Percentiles rank a stretch among this genome's conserved stretches.
Conservation (phyloP, 2,113 vertebrate genomes). For the Alces alces region DNA sequence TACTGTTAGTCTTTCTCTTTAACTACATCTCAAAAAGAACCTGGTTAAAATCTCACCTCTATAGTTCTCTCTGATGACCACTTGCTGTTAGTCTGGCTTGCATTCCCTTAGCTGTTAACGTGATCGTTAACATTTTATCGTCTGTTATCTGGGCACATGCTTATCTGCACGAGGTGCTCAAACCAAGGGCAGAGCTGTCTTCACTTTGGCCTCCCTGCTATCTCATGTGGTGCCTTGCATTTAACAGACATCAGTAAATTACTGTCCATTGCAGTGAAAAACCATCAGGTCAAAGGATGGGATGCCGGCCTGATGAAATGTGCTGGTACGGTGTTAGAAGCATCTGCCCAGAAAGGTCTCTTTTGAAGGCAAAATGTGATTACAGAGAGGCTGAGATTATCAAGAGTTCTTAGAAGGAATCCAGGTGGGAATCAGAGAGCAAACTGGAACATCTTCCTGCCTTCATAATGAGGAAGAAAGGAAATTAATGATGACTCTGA, state of each 20-base stretch:
- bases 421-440: constrained; percentile 49
- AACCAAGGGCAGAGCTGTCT: not conserved
- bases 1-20: not conserved
- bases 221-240: not conserved
- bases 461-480: constrained; percentile 51
- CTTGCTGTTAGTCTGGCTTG: not conserved
- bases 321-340: not conserved
- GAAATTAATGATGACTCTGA: constrained; percentile 62
- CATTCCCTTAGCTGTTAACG: not conserved
- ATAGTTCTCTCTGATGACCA: not conserved
- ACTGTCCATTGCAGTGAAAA: not conserved
- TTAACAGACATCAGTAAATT: not conserved
- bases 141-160: not conserved
- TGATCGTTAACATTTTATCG: not conserved
- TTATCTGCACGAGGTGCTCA: not conserved
- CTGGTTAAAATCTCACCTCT: not conserved
- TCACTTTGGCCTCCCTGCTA: not conserved
- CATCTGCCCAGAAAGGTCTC: not conserved
- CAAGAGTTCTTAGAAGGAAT: constrained; percentile 37
- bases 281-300: not conserved
- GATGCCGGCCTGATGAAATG: not conserved
- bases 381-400: constrained; percentile 9
- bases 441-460: not conserved
- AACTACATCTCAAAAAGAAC: not conserved
- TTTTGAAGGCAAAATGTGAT: constrained; percentile 28